Conservation (phyloP, 2,113 vertebrate species). For the Aegypius monachus region DNA sequence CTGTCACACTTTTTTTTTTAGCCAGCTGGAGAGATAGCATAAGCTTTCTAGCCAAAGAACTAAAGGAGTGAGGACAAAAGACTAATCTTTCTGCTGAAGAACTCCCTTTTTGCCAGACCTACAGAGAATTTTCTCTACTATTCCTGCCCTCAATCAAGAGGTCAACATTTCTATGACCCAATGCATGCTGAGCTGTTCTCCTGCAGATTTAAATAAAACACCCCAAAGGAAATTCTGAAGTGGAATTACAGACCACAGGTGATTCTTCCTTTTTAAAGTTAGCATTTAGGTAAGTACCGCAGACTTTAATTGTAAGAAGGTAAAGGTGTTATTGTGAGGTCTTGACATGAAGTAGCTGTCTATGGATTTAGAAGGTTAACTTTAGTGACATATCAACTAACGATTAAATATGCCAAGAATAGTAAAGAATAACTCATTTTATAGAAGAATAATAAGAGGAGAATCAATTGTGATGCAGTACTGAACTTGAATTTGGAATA, state of each 20-base stretch:
- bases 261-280: background rate
- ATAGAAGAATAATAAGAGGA: background rate
- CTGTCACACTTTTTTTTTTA: background rate
- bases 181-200: background rate
- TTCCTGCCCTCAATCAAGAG: slow-evolving; percentile 42
- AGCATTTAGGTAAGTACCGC: background rate
- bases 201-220: slow-evolving; percentile 24
- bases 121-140: background rate
- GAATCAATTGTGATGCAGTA: background rate
- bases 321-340: background rate
- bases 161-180: background rate
- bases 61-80: slow-evolving; percentile 29
- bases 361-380: background rate
- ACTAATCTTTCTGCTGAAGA: background rate
- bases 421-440: background rate
- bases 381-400: background rate
- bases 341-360: background rate
- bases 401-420: background rate
- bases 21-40: slow-evolving; percentile 15
- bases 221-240: slow-evolving; percentile 18
- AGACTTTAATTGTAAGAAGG: background rate
- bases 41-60: slow-evolving; percentile 8
- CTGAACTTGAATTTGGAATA: background rate
- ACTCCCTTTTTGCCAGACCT: background rate
- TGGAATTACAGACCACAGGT: background rate